Base-by-base conservation (phyloP, 53 echinoderm and acorn worm genomes). In the Paracentrotus lividus region DNA sequence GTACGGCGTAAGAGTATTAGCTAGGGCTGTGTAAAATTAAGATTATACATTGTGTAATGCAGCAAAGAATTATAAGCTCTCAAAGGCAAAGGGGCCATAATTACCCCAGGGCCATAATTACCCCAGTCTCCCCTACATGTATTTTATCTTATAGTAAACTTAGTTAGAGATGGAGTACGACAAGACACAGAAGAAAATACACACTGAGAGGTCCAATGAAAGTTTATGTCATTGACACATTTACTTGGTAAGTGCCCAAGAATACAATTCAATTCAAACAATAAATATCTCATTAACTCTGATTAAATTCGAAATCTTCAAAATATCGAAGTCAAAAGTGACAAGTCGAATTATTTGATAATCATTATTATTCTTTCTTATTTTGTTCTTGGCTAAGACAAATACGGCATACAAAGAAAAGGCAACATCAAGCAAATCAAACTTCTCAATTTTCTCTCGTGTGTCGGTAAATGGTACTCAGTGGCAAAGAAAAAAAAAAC, bases 161-260 rank as follows among this genome's bases (percentile, higher is more conserved):
- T 36, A 36, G 38, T 0, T 16, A 36, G 2, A 34, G 69, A 69
- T 38, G 14, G 69, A 69, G 69, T 8, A 69, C 15, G 38, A 36
- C 18, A 3, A 38, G 36, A 34, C 2, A 69, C 34, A 84, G n/a
- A n/a, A n/a, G n/a, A n/a, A 84, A n/a, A 47, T 49, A 85, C 26
- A 85, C 26, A 27, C 27, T 31, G 85, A 85, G 49, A 85, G 38
- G 36, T 6, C 18, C 8, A 49, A 24, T n/a, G 49, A 49, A 51
- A 49, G 13, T 85, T 26, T 20, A 85, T 85, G 47, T 85, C 85
- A 27, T 85, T 90, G 90, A 90, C 66, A 90, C 64, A 65, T 90
- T 65, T 90, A 90, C 90, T 90, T 90, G 90, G 90, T 90, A 65
- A 43, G 90, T 90, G 90, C 90, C 90, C 65, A 90, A 90, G 90